phyloP scores from a whole-genome alignment of 2,797 vertebrate species.

The Aeoliscus strigatus region DNA sequence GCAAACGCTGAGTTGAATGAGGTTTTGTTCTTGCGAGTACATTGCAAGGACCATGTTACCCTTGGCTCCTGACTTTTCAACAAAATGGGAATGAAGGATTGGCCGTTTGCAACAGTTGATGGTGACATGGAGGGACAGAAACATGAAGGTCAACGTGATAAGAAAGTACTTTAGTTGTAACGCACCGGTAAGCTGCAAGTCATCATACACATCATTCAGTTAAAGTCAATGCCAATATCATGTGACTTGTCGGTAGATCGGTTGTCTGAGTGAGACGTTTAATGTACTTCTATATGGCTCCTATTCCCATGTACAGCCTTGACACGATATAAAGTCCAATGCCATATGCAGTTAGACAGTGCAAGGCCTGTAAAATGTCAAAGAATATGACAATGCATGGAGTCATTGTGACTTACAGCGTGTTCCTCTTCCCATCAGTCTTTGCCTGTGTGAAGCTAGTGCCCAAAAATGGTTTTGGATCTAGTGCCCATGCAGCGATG shows the following conservation, averaged over 20 bases:
- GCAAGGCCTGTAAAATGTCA: constrained; percentile 12
- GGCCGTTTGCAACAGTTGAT: constrained; percentile 40
- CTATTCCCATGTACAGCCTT: constrained; percentile 1
- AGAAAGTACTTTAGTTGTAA: constrained; percentile 29
- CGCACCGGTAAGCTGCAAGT: constrained; percentile 25
- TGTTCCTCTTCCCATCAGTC: constrained; percentile 5
- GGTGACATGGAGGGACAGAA: constrained; percentile 36
- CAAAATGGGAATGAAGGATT: constrained; percentile 55
- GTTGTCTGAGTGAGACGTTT: constrained; percentile 6
- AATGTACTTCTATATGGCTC: background rate
- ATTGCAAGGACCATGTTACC: constrained; percentile 36
- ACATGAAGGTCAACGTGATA: constrained; percentile 54
- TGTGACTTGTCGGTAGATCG: constrained; percentile 29
- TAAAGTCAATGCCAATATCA: constrained; percentile 18
- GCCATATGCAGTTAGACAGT: constrained; percentile 6
- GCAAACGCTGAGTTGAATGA: constrained; percentile 27
- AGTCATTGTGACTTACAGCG: constrained; percentile 45
- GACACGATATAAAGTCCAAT: constrained; percentile 5
- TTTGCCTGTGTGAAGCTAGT: constrained; percentile 25
- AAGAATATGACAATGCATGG: constrained; percentile 20
- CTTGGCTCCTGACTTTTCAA: constrained; percentile 47
- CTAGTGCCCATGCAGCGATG: constrained; percentile 37
- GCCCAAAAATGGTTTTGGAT: constrained; percentile 46
- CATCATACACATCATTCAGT: constrained; percentile 24
- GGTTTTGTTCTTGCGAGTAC: constrained; percentile 29